These are phyloP conservation scores for Sitodiplosis mosellana DNA, from an alignment of 1,140 invertebrate species.

Conservation along the genomic window DNA sequence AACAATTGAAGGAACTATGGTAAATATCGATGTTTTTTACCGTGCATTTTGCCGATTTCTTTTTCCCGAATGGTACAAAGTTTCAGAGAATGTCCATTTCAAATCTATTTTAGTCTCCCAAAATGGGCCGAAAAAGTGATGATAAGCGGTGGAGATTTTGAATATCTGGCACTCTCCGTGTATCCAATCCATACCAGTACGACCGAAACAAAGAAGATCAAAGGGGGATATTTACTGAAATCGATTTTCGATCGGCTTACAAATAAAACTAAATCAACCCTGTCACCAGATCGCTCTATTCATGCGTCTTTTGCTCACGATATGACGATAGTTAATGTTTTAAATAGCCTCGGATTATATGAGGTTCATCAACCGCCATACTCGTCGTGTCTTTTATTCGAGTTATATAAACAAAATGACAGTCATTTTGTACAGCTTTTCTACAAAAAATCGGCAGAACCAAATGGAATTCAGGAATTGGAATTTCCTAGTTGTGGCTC, in stretches of 20 bases:
- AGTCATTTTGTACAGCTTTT: slow-evolving; percentile 29
- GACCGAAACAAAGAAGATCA: too few relatives aligned
- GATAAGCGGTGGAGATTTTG: background rate
- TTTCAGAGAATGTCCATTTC: too few relatives aligned
- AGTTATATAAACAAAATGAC: slow-evolving; percentile 33
- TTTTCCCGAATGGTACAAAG: background rate
- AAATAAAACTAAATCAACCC: slow-evolving; percentile 21
- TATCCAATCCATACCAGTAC: too few relatives aligned
- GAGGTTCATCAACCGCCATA: slow-evolving; percentile 48
- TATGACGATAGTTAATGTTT: slow-evolving; percentile 54
- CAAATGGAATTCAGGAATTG: slow-evolving; percentile 28
- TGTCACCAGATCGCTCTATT: slow-evolving; percentile 37
- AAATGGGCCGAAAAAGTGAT: background rate
- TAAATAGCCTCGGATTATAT: slow-evolving; percentile 54
- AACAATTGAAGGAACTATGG: slow-evolving; percentile 39
- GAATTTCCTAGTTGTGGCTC: slow-evolving; percentile 36
- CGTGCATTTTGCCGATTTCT: background rate
- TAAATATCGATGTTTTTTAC: background rate
- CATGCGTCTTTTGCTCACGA: slow-evolving; percentile 69
- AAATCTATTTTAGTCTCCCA: background rate
- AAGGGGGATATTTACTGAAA: slow-evolving; percentile 44
- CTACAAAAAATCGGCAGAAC: slow-evolving; percentile 38
- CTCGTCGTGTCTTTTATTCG: slow-evolving; percentile 47
- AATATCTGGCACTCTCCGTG: too few relatives aligned
- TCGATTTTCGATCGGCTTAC: slow-evolving; percentile 32